Percentiles rank a stretch among this genome's conserved stretches.
phyloP scores from a whole-genome alignment of 2,888 invertebrate species.

The Ichneumon xanthorius region DNA sequence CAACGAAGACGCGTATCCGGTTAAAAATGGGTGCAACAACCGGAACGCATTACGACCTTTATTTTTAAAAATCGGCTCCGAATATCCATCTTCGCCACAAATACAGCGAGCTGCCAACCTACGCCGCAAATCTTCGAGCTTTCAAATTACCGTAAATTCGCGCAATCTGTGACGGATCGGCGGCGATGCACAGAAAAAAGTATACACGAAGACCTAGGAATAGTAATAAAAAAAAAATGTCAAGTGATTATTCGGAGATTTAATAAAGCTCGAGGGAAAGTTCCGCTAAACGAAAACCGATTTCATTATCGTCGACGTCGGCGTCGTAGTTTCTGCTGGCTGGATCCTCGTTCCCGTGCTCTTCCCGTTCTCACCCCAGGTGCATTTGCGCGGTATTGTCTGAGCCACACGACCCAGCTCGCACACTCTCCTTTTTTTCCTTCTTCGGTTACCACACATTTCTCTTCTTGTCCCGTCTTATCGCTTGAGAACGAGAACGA shows the following conservation, averaged over 20 bases:
- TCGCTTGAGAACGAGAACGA: slow-evolving; percentile 7
- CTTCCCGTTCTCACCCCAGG: slow-evolving; percentile 20
- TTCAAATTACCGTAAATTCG: neutral
- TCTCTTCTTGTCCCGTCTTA: slow-evolving; percentile 27
- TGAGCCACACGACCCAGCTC: slow-evolving; percentile 69
- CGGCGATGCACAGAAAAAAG: neutral
- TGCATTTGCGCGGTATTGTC: slow-evolving; percentile 20
- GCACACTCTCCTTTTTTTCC: neutral
- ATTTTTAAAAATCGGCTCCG: too few species aligned
- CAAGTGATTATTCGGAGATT: slow-evolving; percentile 37
- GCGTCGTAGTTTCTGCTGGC: slow-evolving; percentile 26
- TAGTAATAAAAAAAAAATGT: neutral
- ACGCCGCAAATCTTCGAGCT: neutral
- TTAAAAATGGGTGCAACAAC: too few species aligned
- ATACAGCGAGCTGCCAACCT: too few species aligned
- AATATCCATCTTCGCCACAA: too few species aligned
- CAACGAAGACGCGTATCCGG: too few species aligned
- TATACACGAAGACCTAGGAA: neutral
- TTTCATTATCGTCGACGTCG: slow-evolving; percentile 79
- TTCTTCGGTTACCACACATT: slow-evolving; percentile 31
- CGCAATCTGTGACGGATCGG: neutral
- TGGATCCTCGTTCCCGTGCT: slow-evolving; percentile 54
- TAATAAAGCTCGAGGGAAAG: slow-evolving; percentile 74
- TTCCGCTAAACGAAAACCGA: slow-evolving; percentile 81
- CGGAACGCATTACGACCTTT: too few species aligned